A percentile compares a stretch with the other conserved stretches of the same genome.
These are phyloP conservation scores for Caradrina kadenii DNA, from an alignment of 2,888 invertebrate genomes.

Conservation along the genomic window DNA sequence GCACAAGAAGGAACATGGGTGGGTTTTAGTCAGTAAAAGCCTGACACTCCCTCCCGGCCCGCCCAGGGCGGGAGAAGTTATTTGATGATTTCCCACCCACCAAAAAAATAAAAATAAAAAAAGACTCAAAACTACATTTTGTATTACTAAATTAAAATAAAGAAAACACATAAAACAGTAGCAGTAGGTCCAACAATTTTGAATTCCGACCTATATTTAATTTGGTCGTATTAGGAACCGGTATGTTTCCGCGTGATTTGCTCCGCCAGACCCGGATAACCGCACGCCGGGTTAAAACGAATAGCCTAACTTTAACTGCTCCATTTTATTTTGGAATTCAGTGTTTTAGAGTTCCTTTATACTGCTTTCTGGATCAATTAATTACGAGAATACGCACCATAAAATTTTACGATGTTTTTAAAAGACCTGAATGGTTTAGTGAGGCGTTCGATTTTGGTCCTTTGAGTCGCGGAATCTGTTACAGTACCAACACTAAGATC, in stretches of 20 bases:
- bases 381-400: slow-evolving; percentile 53
- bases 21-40: no score
- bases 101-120: no score
- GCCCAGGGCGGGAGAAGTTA: no score
- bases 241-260: slow-evolving; percentile 63
- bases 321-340: slow-evolving; percentile 57
- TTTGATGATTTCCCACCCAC: no score
- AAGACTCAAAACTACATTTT: no score
- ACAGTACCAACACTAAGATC: no score
- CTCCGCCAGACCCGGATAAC: slow-evolving; percentile 50
- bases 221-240: slow-evolving; percentile 54
- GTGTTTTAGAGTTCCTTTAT: slow-evolving; percentile 47
- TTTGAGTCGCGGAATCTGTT: neutral
- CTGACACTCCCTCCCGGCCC: no score
- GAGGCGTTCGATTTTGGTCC: slow-evolving; percentile 1
- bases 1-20: no score
- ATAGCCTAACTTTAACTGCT: slow-evolving; percentile 53
- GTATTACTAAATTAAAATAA: no score
- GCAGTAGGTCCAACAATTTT: slow-evolving; percentile 12
- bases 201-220: slow-evolving; percentile 58
- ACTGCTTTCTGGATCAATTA: slow-evolving; percentile 55
- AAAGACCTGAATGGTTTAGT: slow-evolving; percentile 13
- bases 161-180: neutral
- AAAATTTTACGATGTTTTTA: slow-evolving; percentile 52
- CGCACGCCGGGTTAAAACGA: slow-evolving; percentile 60